phyloP scores from a whole-genome alignment of 2,888 invertebrate genomes.

The Mongoloraphidia duomilia region DNA sequence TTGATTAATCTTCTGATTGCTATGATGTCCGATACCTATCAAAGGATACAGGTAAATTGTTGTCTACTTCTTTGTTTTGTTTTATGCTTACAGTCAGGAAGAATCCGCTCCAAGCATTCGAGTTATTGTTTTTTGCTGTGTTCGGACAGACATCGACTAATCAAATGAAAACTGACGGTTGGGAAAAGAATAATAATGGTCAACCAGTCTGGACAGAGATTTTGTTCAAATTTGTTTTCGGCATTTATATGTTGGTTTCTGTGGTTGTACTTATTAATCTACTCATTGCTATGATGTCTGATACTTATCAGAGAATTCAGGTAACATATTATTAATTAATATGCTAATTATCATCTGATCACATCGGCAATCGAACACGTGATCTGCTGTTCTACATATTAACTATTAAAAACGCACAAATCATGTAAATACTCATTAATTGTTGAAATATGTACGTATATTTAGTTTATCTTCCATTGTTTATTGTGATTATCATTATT shows the following conservation, averaged over 20 bases:
- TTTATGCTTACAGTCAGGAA: slow-evolving; percentile 70
- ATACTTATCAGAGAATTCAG: slow-evolving; percentile 98
- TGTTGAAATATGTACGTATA: no score
- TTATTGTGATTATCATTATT: no score
- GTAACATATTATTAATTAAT: slow-evolving; percentile 36
- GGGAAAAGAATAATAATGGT: slow-evolving; percentile 30
- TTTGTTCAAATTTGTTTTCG: slow-evolving; percentile 77
- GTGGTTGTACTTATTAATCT: slow-evolving; percentile 98
- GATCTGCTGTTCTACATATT: no score
- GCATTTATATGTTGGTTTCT: slow-evolving; percentile 96
- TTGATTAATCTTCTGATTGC: slow-evolving; percentile 98
- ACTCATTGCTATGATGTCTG: slow-evolving; percentile 99
- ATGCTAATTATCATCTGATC: no score
- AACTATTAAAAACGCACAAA: no score
- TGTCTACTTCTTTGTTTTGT: slow-evolving; percentile 19
- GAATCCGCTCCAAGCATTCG: slow-evolving; percentile 86
- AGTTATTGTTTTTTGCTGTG: slow-evolving; percentile 96
- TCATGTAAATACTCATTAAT: no score
- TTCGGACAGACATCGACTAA: slow-evolving; percentile 87
- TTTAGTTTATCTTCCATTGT: no score
- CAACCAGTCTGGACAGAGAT: slow-evolving; percentile 76
- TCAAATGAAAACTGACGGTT: slow-evolving; percentile 53
- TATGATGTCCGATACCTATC: slow-evolving; percentile 99
- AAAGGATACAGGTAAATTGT: slow-evolving; percentile 86
- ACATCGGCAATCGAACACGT: no score